Evolutionary conservation across 2,113 vertebrate genomes (phyloP), one percentile per base, ranked within the genome.

Genomic region (Hyaena hyaena): DNA sequence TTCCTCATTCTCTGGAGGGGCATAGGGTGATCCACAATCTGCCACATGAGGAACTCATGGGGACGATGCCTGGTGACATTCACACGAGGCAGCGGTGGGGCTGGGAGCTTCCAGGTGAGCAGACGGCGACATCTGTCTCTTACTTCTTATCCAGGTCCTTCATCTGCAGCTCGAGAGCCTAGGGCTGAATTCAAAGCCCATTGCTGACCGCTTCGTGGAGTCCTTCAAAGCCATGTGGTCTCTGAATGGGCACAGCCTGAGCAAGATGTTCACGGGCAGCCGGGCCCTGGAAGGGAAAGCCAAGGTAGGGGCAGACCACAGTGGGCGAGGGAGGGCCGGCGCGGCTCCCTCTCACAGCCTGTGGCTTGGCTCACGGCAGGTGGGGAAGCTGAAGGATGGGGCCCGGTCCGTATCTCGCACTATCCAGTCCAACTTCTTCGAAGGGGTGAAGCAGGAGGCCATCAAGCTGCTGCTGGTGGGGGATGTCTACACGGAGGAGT

Each of bases 211-310:
- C 90, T 99, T 99, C 61, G 98, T 97, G 96, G 99, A 99, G 97
- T 98, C 98, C 71, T 99, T 99, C 97, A 99, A 98, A 97, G 98
- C 97, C 89, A 99, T 99, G 99, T 99, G 99, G 99, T 98, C 98
- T 71, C 97, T 99, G 83, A 99, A 98, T 0, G 99, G 99, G 80
- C 99, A 99, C 85, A 99, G 98, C 90, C 96, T 99, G 50, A 99
- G 98, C 97, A 99, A 98, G 97, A 99, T 99, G 43, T 99, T 99
- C 97, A 99, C 98, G 7, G 99, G 99, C 92, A 99, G 92, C 96
- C 98, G 99, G 94, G 98, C 99, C 77, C 92, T 99, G 55, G 99
- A 99, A 86, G 99, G 99, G 14, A 99, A 99, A 97, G 98, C 99
- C 88, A 99, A 99, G 99, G 99, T 99, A 98, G 77, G 96, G 35